Percentiles rank a stretch among this genome's conserved stretches.
Evolutionary conservation across 1,140 invertebrate species (phyloP).

Genomic region (Drosophila jambulina): DNA sequence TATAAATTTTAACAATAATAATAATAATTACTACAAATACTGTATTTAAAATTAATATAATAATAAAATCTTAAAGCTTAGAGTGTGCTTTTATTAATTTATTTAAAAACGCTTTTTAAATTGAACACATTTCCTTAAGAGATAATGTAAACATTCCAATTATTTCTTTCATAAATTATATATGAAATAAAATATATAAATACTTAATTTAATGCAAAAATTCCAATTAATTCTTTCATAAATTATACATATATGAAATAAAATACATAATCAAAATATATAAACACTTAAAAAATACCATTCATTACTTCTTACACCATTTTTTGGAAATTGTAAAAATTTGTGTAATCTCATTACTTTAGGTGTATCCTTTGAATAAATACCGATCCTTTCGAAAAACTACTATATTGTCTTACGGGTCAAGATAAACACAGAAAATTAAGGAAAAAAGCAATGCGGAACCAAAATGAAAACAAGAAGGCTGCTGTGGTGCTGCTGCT

Average conservation of each 20-base stretch:
- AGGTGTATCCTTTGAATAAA: not conserved
- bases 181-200: no score
- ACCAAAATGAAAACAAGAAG: constrained; percentile 46
- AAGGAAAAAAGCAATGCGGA: constrained; percentile 10
- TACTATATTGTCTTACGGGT: constrained; percentile 5
- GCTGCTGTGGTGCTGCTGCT: not conserved
- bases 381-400: not conserved
- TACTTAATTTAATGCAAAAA: no score
- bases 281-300: not conserved
- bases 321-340: not conserved
- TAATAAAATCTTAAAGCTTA: no score
- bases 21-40: not conserved
- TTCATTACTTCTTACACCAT: not conserved
- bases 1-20: not conserved
- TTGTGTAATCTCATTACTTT: not conserved
- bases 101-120: not conserved
- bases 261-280: not conserved
- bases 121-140: not conserved
- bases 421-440: constrained; percentile 10
- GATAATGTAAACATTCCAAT: not conserved
- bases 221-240: not conserved
- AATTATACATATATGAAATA: not conserved
- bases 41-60: not conserved
- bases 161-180: not conserved
- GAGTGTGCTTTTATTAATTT: not conserved